Evolutionary conservation across 2,797 vertebrate genomes (phyloP).

Genomic region (Darevskia mixta): DNA sequence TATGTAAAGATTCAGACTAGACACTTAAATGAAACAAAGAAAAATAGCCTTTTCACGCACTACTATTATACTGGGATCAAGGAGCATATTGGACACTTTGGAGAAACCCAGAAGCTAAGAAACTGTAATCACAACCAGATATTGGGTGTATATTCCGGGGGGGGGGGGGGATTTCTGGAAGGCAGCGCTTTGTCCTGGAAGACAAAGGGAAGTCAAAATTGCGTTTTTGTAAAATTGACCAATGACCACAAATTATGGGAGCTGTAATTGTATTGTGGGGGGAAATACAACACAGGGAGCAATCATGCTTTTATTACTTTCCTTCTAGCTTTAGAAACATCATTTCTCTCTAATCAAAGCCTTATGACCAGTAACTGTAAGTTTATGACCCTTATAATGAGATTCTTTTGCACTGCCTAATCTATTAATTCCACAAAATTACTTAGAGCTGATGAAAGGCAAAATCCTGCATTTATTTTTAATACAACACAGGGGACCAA

Average conservation of each 20-base stretch:
- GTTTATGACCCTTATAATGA: slow-evolving; percentile 55
- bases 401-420: slow-evolving; percentile 37
- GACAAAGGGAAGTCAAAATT: no score
- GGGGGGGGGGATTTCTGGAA: no score
- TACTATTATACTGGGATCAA: background rate
- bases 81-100: background rate
- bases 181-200: no score
- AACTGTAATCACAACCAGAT: background rate
- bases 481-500: slow-evolving; percentile 38
- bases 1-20: background rate
- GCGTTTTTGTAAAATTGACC: background rate
- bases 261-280: background rate
- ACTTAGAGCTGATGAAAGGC: slow-evolving; percentile 36
- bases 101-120: background rate
- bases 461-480: slow-evolving; percentile 45
- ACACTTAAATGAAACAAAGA: background rate
- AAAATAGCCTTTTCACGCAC: background rate
- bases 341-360: slow-evolving; percentile 22
- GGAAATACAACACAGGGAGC: rapidly evolving
- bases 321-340: slow-evolving; percentile 41
- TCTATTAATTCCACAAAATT: slow-evolving; percentile 42
- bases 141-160: no score
- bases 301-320: slow-evolving; percentile 29
- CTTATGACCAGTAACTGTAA: slow-evolving; percentile 12
- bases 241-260: no score